These are phyloP conservation scores for Crotalus tigris DNA, from an alignment of 2,113 vertebrate species.

Conservation along the genomic window DNA sequence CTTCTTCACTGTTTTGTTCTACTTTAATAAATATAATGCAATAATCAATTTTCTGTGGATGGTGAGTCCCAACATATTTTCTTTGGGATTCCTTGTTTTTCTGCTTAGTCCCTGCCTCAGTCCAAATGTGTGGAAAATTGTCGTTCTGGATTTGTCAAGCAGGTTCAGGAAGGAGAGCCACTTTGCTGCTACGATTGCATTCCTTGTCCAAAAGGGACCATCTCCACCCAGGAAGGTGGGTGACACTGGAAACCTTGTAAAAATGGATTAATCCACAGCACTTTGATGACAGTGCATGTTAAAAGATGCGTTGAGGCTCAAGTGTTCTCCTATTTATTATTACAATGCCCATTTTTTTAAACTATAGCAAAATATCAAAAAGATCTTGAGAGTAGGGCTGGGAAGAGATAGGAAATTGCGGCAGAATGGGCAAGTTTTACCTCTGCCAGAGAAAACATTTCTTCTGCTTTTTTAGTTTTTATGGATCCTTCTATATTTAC, in stretches of 20 bases:
- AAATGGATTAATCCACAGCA: background rate
- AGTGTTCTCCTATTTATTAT: background rate
- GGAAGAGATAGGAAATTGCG: background rate
- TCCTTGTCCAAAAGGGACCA: background rate
- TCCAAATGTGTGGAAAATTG: background rate
- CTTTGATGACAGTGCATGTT: background rate
- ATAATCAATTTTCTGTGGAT: background rate
- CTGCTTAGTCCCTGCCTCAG: background rate
- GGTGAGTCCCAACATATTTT: no score
- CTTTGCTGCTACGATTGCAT: background rate
- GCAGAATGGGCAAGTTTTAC: background rate
- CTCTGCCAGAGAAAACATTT: background rate
- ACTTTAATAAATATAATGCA: no score
- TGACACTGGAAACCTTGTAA: background rate
- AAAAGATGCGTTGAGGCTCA: background rate
- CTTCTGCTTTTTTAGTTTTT: background rate
- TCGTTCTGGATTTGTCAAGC: background rate
- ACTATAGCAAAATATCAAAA: background rate
- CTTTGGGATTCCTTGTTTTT: background rate
- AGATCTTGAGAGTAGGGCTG: background rate
- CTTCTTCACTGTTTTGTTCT: no score
- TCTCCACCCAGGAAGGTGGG: background rate
- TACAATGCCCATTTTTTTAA: background rate
- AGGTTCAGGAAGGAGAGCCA: background rate
- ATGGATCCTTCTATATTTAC: background rate